Evolutionary conservation across 2,888 invertebrate genomes (phyloP), one percentile per base, ranked within the genome.

Genomic region (Leptinotarsa tumamoca): DNA sequence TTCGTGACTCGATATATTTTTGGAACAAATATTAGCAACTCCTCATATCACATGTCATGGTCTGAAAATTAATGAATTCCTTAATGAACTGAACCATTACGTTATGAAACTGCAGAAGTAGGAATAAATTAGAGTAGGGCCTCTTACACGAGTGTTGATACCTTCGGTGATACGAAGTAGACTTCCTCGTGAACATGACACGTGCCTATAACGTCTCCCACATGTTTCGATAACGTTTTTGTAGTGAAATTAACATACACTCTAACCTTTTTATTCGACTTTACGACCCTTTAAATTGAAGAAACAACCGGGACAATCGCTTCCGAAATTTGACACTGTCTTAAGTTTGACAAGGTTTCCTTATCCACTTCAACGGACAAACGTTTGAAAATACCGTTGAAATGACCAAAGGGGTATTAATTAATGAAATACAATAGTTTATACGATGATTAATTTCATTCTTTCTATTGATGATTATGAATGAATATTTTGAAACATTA

Each of bases 151-250:
- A n/a, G 51, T 33, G 54, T 27, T 68, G 68, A 27, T 51, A 23
- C 14, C 23, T 52, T 5, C 51, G 68, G 27, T 27, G 54, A 52
- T 56, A 69, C 18, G 33, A 4, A 56, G 23, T 56, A 49, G 56
- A 50, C 70, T 17, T 54, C 61, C 49, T 17, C 49, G 23, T 17
- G 50, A 58, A 18, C 66, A 54, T 2, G 72, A n/a, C 72, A 72
- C 72, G 72, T 72, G 72, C 21, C 72, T 66, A 63, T 52, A 61
- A 61, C 71, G 61, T 71, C 71, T 72, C 67, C 72, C 72, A 72
- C 72, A 72, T 72, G 72, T 72, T 58, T 2, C 58, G 27, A 56
- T 70, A 70, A 70, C 70, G 70, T 58, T 58, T 52, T 72, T 21
- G 54, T 56, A 72, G 67, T 72, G 58, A 67, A 67, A 72, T 72